Percentiles rank a stretch among this genome's conserved stretches.
Evolutionary conservation across 2,797 vertebrate genomes (phyloP).

Genomic region (Xerus rutilus): DNA sequence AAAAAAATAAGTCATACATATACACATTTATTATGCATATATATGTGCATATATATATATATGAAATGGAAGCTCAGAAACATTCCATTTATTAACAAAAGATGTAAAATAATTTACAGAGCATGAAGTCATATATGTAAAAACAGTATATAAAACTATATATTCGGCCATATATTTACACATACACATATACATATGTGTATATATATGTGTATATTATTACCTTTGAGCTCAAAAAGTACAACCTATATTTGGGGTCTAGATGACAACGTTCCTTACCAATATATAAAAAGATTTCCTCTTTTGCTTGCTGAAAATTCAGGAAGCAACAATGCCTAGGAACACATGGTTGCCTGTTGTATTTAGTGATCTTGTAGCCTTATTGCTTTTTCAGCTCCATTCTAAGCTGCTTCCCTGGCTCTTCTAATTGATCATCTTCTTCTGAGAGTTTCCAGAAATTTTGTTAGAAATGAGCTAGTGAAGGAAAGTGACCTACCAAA

Average conservation of each 20-base stretch:
- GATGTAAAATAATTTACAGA: too few species aligned
- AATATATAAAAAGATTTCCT: not conserved
- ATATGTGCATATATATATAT: too few species aligned
- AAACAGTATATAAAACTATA: too few species aligned
- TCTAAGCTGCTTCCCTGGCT: not conserved
- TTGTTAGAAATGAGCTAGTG: constrained; percentile 2
- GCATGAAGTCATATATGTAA: too few species aligned
- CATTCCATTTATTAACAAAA: too few species aligned
- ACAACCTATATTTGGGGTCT: not conserved
- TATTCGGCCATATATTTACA: too few species aligned
- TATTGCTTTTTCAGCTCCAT: not conserved
- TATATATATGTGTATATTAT: not conserved
- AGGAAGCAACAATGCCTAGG: not conserved
- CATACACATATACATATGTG: too few species aligned
- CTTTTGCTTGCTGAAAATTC: not conserved
- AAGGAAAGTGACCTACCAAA: not conserved
- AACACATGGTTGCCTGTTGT: not conserved
- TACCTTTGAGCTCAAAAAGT: not conserved
- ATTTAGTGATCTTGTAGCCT: not conserved
- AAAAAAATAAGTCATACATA: too few species aligned
- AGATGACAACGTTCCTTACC: not conserved
- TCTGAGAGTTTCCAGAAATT: constrained; percentile 26
- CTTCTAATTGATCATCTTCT: not conserved
- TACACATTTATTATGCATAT: too few species aligned
- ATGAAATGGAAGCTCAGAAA: too few species aligned